A percentile compares a stretch with the other conserved stretches of the same genome.
Conservation (phyloP, 1,140 invertebrate species). For the Ceratina japonica region DNA sequence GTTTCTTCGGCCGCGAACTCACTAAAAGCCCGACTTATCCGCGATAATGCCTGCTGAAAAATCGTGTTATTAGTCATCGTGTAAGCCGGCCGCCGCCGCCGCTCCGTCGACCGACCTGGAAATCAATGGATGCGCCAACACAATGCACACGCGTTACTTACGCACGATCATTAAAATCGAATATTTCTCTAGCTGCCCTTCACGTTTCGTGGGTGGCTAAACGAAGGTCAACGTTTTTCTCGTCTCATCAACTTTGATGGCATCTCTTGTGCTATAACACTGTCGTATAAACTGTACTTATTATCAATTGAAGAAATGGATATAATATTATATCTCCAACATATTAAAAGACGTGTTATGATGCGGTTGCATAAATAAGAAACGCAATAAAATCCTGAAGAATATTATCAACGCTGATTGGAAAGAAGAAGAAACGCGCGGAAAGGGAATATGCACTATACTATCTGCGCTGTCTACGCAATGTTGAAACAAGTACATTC, state of each 20-base stretch:
- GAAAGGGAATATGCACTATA: not conserved
- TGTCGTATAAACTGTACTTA: too few relatives aligned
- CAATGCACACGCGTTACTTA: constrained; percentile 29
- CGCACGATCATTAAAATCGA: constrained; percentile 43
- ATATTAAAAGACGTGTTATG: too few relatives aligned
- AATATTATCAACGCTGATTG: constrained; percentile 2
- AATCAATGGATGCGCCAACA: constrained; percentile 30
- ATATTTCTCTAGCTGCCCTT: constrained; percentile 16
- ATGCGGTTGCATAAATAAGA: not conserved
- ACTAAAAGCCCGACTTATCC: constrained; percentile 47
- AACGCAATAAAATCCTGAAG: constrained; percentile 8
- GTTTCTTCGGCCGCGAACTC: constrained; percentile 4
- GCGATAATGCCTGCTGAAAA: constrained; percentile 61
- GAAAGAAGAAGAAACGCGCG: not conserved
- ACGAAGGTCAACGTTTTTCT: not conserved
- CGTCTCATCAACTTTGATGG: not conserved
- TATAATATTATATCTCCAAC: too few relatives aligned
- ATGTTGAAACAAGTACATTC: constrained; percentile 31
- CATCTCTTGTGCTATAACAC: too few relatives aligned
- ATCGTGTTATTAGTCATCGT: constrained; percentile 59
- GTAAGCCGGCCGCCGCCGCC: constrained; percentile 8
- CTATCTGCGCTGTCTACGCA: constrained; percentile 23
- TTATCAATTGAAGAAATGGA: too few relatives aligned
- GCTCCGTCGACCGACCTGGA: not conserved
- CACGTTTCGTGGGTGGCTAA: not conserved